Evolutionary conservation across 2,797 vertebrate species (phyloP), one percentile per base, ranked within the genome.

Genomic region (Muscicapa striata): DNA sequence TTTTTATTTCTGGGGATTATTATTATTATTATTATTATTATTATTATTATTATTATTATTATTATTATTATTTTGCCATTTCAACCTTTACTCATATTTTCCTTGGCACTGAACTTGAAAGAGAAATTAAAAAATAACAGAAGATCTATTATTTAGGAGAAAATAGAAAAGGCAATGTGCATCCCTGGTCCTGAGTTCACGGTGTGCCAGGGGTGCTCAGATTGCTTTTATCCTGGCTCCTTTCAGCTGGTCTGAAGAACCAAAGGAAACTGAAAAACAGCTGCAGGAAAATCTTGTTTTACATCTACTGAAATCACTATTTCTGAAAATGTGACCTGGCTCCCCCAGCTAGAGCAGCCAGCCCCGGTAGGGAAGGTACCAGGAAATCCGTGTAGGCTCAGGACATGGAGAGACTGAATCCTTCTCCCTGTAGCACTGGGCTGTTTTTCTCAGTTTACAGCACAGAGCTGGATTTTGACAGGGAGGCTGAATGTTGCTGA

Each of bases 111-210:
- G 51, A 87, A 75, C 58, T 92, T 32, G 86, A 87, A 93, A 68
- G 46, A 84, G 43, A 92, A 95, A 95, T 89, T 94, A 85, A 93
- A 87, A 63, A 86, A 64, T 67, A 91, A 74, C 48, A 59, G 41
- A 85, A 93, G 73, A 59, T 68, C 21, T 72, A 0, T 72, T 49
- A 78, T 89, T 87, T 69, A 66, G 87, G 83, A 83, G 75, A 75
- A 92, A 63, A 84, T 21, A 51, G 41, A 46, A 77, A 64, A 82
- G 84, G 84, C 48, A 77, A 27, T 0, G 2, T n/a, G 58, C 43
- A 15, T 89, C 62, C 78, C 30, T 8, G 26, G 51, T 68, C 73
- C 20, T 0, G 13, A 20, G 87, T 29, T 70, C 0, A 0, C 1
- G 0, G 26, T 10, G 34, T 45, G 67, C 41, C 15, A 26, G 82